These are phyloP conservation scores for Orthonyx spaldingii DNA, from an alignment of 2,113 vertebrate genomes.

Conservation along the genomic window DNA sequence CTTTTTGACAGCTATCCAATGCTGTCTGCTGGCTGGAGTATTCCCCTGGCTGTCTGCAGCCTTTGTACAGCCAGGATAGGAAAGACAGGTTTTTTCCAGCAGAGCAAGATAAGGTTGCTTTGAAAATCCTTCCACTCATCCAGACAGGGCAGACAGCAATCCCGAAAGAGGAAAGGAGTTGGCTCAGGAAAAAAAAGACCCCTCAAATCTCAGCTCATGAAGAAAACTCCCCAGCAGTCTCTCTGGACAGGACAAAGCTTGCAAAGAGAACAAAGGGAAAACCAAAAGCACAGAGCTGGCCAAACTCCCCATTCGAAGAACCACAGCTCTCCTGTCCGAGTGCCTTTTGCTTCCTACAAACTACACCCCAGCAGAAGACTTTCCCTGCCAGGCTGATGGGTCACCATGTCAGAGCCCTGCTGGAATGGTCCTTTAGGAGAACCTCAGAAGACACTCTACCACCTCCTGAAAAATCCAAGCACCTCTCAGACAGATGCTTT, in stretches of 20 bases:
- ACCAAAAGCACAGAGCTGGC: not conserved
- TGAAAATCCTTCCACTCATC: not conserved
- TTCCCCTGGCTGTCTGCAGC: conserved; percentile 6
- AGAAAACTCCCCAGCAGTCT: not conserved
- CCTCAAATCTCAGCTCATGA: not conserved
- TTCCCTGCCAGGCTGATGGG: not conserved
- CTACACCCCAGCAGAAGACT: not conserved
- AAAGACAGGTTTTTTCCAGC: conserved; percentile 17
- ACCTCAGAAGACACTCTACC: not conserved
- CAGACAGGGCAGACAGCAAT: not conserved
- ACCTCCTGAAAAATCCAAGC: not conserved
- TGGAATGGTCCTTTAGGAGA: not conserved
- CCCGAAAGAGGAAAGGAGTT: not conserved
- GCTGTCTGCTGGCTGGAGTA: not conserved
- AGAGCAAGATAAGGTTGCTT: not conserved
- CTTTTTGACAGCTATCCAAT: conserved; percentile 23
- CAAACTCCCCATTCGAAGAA: not conserved
- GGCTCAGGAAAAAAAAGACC: not conserved
- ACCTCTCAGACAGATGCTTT: not conserved
- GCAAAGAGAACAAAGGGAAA: not conserved
- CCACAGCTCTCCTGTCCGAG: not conserved
- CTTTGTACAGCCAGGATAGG: not conserved
- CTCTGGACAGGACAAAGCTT: not conserved
- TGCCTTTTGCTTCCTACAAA: not conserved
- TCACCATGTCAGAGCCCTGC: fast-evolving